Evolutionary conservation across 2,113 vertebrate species (phyloP), one percentile per base, ranked within the genome.

Genomic region (Isurus oxyrinchus): DNA sequence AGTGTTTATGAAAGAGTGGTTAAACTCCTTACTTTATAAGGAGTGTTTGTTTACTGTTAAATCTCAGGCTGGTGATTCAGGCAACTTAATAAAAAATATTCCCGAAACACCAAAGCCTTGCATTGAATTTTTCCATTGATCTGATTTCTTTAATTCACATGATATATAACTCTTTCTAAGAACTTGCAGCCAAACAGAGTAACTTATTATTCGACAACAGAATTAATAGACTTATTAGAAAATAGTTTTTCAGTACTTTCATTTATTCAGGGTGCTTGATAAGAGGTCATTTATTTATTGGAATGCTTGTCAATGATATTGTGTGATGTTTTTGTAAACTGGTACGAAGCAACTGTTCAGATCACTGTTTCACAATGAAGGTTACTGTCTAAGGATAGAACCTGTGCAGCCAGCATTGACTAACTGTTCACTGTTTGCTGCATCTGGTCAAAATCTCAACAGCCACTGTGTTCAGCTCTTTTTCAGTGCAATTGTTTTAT

Each of bases 1-100:
- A 95, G 49, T 95, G 67, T 95, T 95, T 95, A 49, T 95, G 94
- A 95, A 95, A 95, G 49, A 72, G 31, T 55, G 21, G 55, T 66
- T 95, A 72, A 95, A 11, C 63, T 53, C 44, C 11, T 95, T 55
- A 55, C 0, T 95, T 95, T 35, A 5, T 95, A 5, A 27, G 25
- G 23, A 66, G 40, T 25, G 6, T 76, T 23, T 53, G 49, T 55
- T 72, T 31, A 53, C 5, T 27, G 63, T 69, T 72, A 95, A 95
- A 55, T 55, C 63, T 35, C 63, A 72, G 7, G 4, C 25, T 67
- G 27, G 53, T 57, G 88, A 55, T 91, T 59, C 3, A 3, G 11
- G 35, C 13, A 31, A 35, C 25, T 91, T 91, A 59, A 91, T n/a
- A 0, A 90, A 25, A 90, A 84, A 44, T 49, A 84, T 84, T 84